Evolutionary conservation across 2,113 vertebrate species (phyloP), one percentile per base, ranked within the genome.

Genomic region (Fregata magnificens): DNA sequence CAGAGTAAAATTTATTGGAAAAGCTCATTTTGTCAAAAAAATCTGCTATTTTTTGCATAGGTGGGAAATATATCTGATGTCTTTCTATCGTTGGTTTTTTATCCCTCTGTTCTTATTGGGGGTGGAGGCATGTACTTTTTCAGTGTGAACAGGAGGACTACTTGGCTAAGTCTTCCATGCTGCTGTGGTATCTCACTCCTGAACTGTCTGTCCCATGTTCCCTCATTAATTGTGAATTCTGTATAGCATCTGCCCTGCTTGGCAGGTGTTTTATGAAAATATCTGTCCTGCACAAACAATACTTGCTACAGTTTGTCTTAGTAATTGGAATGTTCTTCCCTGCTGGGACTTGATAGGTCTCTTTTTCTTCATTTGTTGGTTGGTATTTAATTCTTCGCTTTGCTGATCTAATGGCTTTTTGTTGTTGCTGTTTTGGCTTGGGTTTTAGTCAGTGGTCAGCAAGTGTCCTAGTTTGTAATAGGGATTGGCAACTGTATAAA

Each of bases 251-350:
- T 83, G 91, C 69, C 69, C 62, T 76, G 82, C 90, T 67, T 79
- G 83, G 90, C 92, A 93, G 77, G 82, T 93, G 83, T 83, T 77
- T 95, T 36, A 72, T 90, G 85, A 88, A 93, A 95, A 90, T 91
- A 69, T 81, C 84, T 86, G 71, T 78, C 88, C 94, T 91, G 71
- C 81, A 70, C 76, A 86, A 95, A 66, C 66, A 82, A 24, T 67
- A 19, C 86, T 82, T 90, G 89, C 79, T 79, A 80, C 71, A 55
- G 74, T 92, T 94, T 93, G 82, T 90, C 83, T 82, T 91, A 66
- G 86, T 93, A 96, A 96, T 94, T 95, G 94, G 83, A 95, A 96
- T 94, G 91, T 91, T 88, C 89, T 47, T 87, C 88, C 92, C 91
- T 94, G 73, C 86, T 92, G 90, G 85, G 89, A 90, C 81, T 65